Evolutionary conservation across 1,140 invertebrate genomes (phyloP), one percentile per base, ranked within the genome.

Genomic region (Eriosoma lanigerum): DNA sequence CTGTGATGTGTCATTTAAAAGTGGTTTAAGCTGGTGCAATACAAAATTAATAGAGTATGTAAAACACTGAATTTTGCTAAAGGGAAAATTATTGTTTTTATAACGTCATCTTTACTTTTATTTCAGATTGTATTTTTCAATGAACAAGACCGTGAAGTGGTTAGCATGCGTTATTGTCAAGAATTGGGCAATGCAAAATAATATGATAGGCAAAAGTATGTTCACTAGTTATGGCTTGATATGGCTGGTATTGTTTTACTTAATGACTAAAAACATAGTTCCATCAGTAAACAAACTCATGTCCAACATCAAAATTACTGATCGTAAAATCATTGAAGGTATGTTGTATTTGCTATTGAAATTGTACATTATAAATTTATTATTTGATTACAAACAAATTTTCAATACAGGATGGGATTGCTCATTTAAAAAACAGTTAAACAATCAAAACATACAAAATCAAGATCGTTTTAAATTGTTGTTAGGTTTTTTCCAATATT

Each of bases 191-290:
- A 13, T 32, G 9, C 29, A 76, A 76, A 76, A 76, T n/a, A 21
- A 21, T 29, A 58, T 76, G 24, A 76, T 44, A 17, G 19, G 44
- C 13, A 54, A 15, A 44, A 12, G 24, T 21, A 17, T 21, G 3
- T 76, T 76, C 8, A 58, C 54, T 9, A 76, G n/a, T 17, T 76
- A 76, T 44, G n/a, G 29, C 10, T 38, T 76, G 6, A 32, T 76
- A 17, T 76, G 73, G 73, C 21, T 76, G 6, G 73, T 76, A 46
- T 17, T 76, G 3, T 76, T 76, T 76, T 76, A 76, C 10, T 76
- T 76, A 21, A 76, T 76, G 73, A 38, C n/a, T 0, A 24, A 56
- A 29, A 58, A 76, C 8, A 13, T 76, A 4, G 15, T 76, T 44
- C 73, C 73, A 8, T 38, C 73, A 12, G 17, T 76, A 24, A 6